Conservation (phyloP, 1,140 invertebrate genomes). For the Branchinecta lynchi region DNA sequence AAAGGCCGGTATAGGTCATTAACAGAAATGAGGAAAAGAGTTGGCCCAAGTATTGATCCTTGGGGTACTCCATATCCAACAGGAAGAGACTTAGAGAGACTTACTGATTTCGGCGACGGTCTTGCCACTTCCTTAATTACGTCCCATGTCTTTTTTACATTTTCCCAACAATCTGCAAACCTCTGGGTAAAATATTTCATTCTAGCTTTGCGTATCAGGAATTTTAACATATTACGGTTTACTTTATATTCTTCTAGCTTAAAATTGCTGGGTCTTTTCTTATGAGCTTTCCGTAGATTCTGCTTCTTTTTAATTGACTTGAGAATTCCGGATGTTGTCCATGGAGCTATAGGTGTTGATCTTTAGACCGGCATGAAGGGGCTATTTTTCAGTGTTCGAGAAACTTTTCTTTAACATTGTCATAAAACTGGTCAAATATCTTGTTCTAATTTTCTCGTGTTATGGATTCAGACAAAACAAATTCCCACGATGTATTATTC, state of each 20-base stretch:
- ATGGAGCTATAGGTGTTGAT: background rate
- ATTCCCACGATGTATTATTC: background rate
- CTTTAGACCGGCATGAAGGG: background rate
- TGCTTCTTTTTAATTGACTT: background rate
- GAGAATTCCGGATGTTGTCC: background rate
- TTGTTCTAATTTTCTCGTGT: background rate
- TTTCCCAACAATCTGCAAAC: background rate
- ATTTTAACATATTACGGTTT: too few relatives aligned
- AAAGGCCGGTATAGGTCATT: too few relatives aligned
- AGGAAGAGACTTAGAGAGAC: background rate
- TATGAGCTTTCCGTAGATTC: background rate
- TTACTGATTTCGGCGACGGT: background rate
- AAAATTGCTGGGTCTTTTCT: too few relatives aligned
- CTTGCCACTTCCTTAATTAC: background rate
- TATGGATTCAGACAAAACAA: background rate
- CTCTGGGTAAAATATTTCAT: constrained; percentile 5
- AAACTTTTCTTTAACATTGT: constrained; percentile 1
- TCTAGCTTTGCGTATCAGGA: background rate
- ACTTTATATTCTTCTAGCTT: too few relatives aligned
- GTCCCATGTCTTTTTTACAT: constrained; percentile 1
- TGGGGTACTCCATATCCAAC: too few relatives aligned
- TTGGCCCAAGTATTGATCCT: too few relatives aligned
- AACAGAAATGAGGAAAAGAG: too few relatives aligned
- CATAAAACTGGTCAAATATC: background rate
- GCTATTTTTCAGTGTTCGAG: background rate